Evolutionary conservation across 2,797 vertebrate genomes (phyloP), one percentile per base, ranked within the genome.

Genomic region (Coranthus polyacanthus): DNA sequence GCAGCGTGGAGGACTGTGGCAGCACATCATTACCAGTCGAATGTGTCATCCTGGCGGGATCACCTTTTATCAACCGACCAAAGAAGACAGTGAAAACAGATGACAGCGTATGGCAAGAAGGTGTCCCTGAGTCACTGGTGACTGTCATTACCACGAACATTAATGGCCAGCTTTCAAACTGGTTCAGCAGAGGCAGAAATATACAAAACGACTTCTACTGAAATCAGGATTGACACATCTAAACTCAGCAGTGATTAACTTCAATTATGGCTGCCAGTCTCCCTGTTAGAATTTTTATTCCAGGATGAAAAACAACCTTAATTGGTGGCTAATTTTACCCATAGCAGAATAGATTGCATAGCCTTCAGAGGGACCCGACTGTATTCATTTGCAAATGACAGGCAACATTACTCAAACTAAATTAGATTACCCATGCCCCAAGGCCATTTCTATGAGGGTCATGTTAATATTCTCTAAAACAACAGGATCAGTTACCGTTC

Each of bases 351-450:
- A 84, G 68, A 89, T 84, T 84, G 79, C 62, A 46, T 16, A 60
- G 78, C 80, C 82, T 81, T 88, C 68, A 76, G 73, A 85, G 78
- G 71, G 75, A 75, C 76, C 83, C 61, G 58, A 60, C 76, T 86
- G 75, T 79, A 81, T 88, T 84, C 79, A 69, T 88, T 74, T 78
- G 60, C 78, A 78, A 88, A 88, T 82, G 89, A 89, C 81, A 84
- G 82, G 83, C 86, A 89, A 83, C 90, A 91, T 91, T 87, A 90
- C 83, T 92, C 86, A 84, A 80, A 64, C 64, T 70, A 87, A 93
- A 93, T 92, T 85, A 89, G 90, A 92, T 88, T 86, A 86, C 41
- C 75, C 42, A 22, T 58, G 73, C 82, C 93, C 83, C 10, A 17
- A 71, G 79, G 91, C 78, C 50, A 37, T 83, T 74, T 83, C 59